Evolutionary conservation across 1,140 invertebrate species (phyloP), one percentile per base, ranked within the genome.

Genomic region (Oncopodura yosiiana): DNA sequence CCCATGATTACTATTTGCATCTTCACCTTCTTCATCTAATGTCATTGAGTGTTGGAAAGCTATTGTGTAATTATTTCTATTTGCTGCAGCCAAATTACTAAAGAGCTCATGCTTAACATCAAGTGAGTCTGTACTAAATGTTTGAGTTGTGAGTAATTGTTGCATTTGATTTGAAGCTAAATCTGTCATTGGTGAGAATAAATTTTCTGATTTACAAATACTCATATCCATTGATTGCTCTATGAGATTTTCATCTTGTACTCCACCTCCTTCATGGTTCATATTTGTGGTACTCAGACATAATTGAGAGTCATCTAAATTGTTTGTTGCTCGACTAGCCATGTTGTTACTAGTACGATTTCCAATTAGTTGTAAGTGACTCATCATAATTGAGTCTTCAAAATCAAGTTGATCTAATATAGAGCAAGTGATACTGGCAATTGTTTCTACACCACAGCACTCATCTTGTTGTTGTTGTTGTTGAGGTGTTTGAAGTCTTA

Each of bases 21-120:
- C n/a, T n/a, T n/a, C n/a, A n/a, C n/a, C n/a, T n/a, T n/a, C n/a
- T n/a, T n/a, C n/a, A n/a, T n/a, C n/a, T n/a, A n/a, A n/a, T n/a
- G n/a, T n/a, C n/a, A n/a, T n/a, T n/a, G n/a, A n/a, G n/a, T n/a
- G n/a, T 73, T 93, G 87, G 66, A 93, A 93, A 43, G 88, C 88
- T 65, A 94, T 91, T 46, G 88, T 94, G 68, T 94, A 94, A 72
- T 92, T 93, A 68, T 91, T 84, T 73, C 91, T 91, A 67, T 94
- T 91, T 12, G 85, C 83, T 12, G 86, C 83, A 68, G 86, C 87
- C 46, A 88, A 93, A 1, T 73, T 73, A 30, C 91, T 75, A 65
- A 93, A 81, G 67, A 92, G 83, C 66, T 92, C 87, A 80, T 80
- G 66, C 83, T 81, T 41, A 78, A 77, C 24, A 69, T 94, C 89